Evolutionary conservation across 2,888 invertebrate genomes (phyloP).

Genomic region (Stenolophus ochropezus): DNA sequence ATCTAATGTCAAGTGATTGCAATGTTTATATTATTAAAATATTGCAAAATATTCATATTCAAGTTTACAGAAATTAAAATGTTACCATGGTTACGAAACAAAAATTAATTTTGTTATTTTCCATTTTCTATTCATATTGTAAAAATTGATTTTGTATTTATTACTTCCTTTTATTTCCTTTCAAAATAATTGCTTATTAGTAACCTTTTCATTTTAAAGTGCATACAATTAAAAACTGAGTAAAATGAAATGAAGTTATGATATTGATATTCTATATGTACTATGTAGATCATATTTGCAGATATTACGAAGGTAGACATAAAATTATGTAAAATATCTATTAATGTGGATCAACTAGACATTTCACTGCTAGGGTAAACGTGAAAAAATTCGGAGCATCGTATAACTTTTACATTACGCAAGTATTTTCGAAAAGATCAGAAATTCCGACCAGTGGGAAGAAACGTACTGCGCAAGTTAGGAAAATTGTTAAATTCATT

Average conservation of each 20-base stretch:
- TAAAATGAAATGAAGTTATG: too few species aligned
- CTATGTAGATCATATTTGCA: too few species aligned
- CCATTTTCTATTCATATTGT: too few species aligned
- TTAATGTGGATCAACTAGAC: background rate
- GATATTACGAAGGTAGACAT: background rate
- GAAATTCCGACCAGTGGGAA: background rate
- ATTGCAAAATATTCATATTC: background rate
- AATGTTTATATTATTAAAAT: background rate
- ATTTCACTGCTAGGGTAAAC: background rate
- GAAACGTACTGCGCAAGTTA: background rate
- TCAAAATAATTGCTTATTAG: too few species aligned
- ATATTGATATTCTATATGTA: too few species aligned
- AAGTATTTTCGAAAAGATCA: slow-evolving; percentile 15
- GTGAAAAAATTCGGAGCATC: background rate
- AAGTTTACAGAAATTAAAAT: background rate
- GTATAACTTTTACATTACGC: slow-evolving; percentile 13
- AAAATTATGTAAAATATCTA: background rate
- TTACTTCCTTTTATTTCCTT: too few species aligned
- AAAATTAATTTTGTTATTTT: too few species aligned
- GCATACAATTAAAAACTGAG: too few species aligned
- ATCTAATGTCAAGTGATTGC: background rate
- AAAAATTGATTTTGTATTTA: too few species aligned
- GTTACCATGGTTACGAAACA: too few species aligned
- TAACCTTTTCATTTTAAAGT: too few species aligned
- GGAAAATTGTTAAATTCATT: slow-evolving; percentile 10